Evolutionary conservation across 2,888 invertebrate genomes (phyloP), one percentile per base, ranked within the genome.

Genomic region (Drosophila vallismaia): DNA sequence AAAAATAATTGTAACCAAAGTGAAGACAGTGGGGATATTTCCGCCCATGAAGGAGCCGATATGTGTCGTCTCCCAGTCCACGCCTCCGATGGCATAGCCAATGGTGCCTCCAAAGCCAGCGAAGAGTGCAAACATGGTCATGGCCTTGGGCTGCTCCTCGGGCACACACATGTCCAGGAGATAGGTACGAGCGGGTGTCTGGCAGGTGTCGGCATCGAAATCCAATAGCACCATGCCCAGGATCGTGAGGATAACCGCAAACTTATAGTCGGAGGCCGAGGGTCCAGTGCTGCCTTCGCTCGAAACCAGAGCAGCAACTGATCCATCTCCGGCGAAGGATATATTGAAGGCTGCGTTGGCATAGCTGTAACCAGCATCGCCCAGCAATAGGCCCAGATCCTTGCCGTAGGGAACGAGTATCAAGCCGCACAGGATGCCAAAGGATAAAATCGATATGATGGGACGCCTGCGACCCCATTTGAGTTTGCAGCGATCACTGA

Each of bases 201-300:
- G 94, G 73, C 94, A 94, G 1, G 94, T 94, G 83, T 94, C 94
- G 14, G 94, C 94, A 89, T 94, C 93, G 77, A 94, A 94, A 81
- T 94, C 94, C 68, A 94, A 79, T 57, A 94, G 77, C 1, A 94
- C 93, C 54, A 94, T 93, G 14, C 94, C 94, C 4, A 94, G 70
- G 8, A 94, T 93, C 0, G 94, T 94, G 42, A 94, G 91, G 49
- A 93, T 89, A 1, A 92, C 91, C n/a, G 93, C 93, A 64, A 68
- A 91, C 68, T 91, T 89, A 46, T 77, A 89, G 60, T 91, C 78
- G 10, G 75, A 73, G 0, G 78, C 55, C 1, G 74, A 55, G 0
- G 84, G 68, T 0, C 73, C 78, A 0, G 73, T 53, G 4, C 33
- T 45, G 2, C 62, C 55, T 0, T 44, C 48, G 6, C 46, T 4